Base-by-base conservation (phyloP, 30 jellyfish, hydroid and myxozoan species). In the Chrysaora quinquecirrha region DNA sequence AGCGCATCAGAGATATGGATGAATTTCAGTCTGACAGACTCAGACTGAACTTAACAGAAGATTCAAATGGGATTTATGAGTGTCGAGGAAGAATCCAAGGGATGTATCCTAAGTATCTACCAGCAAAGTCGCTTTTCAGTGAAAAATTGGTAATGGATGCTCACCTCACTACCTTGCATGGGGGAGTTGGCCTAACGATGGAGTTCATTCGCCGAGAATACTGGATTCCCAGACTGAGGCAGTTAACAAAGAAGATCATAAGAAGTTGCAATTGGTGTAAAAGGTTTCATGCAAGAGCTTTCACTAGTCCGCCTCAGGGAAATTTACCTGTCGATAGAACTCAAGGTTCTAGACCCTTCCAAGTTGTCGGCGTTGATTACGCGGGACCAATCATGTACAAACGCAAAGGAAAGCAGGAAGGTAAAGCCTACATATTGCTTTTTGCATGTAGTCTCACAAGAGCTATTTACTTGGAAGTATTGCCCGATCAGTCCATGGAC, bases 201-300 rank as follows among this genome's bases (percentile, higher is more conserved):
- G 58, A 24, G 20, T 6, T 9, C 20, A 34, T 71, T 33, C 76
- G 76, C 0, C 33, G 72, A 24, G 32, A 31, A 21, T 71, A 23
- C 34, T 83, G 89, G 90, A 67, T 81, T 10, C 92, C 92, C 63
- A 81, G 64, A 22, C 56, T 81, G 0, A 23, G 92, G 18, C 92
- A 72, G n/a, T 3, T 73, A 54, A 4, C 83, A 28, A 83, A 84
- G 84, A 75, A 54, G 29, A 56, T 54, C 32, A 83, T 52, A 12
- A 82, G 30, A 30, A 49, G 61, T 19, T 83, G 93, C 69, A 10
- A 70, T 43, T 71, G 90, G 33, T 83, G 94, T 54, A 83, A 71
- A 33, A 71, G 90, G 34, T 70, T 30, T 83, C 76, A 49, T 6
- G 89, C 89, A 18, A 73, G 27, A 20, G 83, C 94, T 7, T 54